These are phyloP conservation scores for Diprion similis DNA, from an alignment of 1,140 invertebrate genomes.

Conservation along the genomic window DNA sequence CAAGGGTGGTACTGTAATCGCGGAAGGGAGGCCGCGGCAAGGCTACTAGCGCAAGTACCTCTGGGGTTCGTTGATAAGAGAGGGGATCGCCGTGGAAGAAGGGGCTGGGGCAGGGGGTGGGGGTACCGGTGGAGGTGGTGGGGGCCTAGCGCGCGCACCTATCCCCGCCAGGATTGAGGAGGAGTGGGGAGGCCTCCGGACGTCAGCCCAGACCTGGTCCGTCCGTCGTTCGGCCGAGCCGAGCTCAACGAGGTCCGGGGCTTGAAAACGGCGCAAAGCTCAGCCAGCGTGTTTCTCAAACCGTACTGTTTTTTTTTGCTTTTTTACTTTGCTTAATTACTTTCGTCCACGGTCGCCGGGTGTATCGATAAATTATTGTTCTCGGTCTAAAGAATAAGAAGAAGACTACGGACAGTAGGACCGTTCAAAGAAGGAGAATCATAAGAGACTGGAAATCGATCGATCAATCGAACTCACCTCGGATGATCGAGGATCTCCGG, in stretches of 20 bases:
- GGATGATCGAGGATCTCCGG: no score
- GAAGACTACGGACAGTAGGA: no score
- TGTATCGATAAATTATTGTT: no score
- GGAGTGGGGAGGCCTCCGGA: constrained; percentile 47
- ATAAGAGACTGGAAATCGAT: neutral
- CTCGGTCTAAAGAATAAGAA: no score
- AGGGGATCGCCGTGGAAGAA: constrained; percentile 23
- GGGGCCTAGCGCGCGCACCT: constrained; percentile 42
- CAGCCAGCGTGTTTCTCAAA: no score
- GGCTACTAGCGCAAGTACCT: constrained; percentile 8
- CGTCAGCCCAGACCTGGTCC: constrained; percentile 50
- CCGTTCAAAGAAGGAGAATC: neutral
- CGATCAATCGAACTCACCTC: neutral
- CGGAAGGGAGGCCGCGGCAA: constrained; percentile 3
- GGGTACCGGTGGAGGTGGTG: constrained; percentile 6
- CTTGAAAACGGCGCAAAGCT: no score
- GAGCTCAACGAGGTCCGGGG: neutral
- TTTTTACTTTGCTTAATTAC: neutral
- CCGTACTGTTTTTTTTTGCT: neutral
- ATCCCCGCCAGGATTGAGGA: neutral
- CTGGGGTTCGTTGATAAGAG: neutral
- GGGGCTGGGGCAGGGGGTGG: constrained; percentile 23
- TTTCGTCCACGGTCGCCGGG: no score
- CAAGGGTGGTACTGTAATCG: neutral
- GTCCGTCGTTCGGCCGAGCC: constrained; percentile 28